Base-by-base conservation (phyloP, 2,113 vertebrate species). In the Salvelinus namaycush region DNA sequence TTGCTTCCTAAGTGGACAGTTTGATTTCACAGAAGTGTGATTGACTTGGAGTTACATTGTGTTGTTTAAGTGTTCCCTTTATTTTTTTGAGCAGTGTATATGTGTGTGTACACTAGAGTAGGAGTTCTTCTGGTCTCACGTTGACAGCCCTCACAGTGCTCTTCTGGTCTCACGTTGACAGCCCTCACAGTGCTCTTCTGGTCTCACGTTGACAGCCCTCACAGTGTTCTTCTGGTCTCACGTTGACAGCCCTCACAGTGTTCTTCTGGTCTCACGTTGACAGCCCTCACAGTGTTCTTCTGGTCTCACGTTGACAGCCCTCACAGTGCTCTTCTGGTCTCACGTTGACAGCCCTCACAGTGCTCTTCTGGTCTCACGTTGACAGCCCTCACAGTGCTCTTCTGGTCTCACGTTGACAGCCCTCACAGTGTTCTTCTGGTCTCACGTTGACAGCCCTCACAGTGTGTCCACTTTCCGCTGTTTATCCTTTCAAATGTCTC, bases 31-130 rank as follows among this genome's bases (percentile, higher is more conserved):
- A n/a, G n/a, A n/a, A n/a, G n/a, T n/a, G n/a, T n/a, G n/a, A n/a
- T n/a, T n/a, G n/a, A n/a, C n/a, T n/a, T n/a, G n/a, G n/a, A n/a
- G n/a, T n/a, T n/a, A n/a, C n/a, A n/a, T n/a, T n/a, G n/a, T n/a
- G n/a, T n/a, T n/a, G n/a, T n/a, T n/a, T n/a, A n/a, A n/a, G n/a
- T n/a, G n/a, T n/a, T n/a, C n/a, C n/a, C n/a, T n/a, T n/a, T n/a
- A n/a, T n/a, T n/a, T n/a, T n/a, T n/a, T n/a, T n/a, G n/a, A n/a
- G n/a, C n/a, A n/a, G n/a, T n/a, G n/a, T n/a, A 85, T 83, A 80
- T 75, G 70, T 77, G 68, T 13, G 29, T 34, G 73, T 87, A 84
- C 89, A 83, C 76, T 83, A 81, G 76, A 57, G 65, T 84, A 80
- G 68, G 22, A 57, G 24, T n/a, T n/a, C n/a, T 75, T 76, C 75